phyloP scores from a whole-genome alignment of 2,113 vertebrate genomes.

The Tragelaphus imberbis region DNA sequence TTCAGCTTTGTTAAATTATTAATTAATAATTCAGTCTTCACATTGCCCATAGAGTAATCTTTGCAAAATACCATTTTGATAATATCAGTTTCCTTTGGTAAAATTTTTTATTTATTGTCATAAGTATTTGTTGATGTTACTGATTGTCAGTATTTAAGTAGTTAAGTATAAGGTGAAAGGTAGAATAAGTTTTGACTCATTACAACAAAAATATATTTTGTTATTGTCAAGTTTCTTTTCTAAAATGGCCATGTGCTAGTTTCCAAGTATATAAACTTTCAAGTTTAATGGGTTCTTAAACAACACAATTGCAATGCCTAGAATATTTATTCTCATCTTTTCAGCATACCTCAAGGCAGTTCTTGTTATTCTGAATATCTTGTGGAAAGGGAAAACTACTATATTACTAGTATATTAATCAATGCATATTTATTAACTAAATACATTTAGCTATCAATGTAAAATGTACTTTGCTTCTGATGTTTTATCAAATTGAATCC shows the following conservation, averaged over 20 bases:
- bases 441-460: background rate
- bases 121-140: background rate
- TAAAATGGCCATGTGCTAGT: background rate
- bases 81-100: background rate
- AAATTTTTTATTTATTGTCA: background rate
- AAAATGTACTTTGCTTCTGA: background rate
- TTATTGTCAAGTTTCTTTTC: background rate
- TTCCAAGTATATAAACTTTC: background rate
- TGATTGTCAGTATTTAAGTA: background rate
- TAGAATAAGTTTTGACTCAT: background rate
- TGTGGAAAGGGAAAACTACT: background rate
- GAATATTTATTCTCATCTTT: slow-evolving; percentile 4
- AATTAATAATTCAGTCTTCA: background rate
- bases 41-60: background rate
- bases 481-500: background rate
- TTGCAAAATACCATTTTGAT: background rate
- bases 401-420: background rate
- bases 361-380: slow-evolving; percentile 13
- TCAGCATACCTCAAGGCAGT: background rate
- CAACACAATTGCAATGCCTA: background rate
- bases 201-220: background rate
- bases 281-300: slow-evolving; percentile 21
- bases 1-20: slow-evolving; percentile 16
- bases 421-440: slow-evolving; percentile 3
- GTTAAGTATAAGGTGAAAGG: background rate